Base-by-base conservation (phyloP, 2,888 invertebrate genomes). In the Aleiodes testaceus region DNA sequence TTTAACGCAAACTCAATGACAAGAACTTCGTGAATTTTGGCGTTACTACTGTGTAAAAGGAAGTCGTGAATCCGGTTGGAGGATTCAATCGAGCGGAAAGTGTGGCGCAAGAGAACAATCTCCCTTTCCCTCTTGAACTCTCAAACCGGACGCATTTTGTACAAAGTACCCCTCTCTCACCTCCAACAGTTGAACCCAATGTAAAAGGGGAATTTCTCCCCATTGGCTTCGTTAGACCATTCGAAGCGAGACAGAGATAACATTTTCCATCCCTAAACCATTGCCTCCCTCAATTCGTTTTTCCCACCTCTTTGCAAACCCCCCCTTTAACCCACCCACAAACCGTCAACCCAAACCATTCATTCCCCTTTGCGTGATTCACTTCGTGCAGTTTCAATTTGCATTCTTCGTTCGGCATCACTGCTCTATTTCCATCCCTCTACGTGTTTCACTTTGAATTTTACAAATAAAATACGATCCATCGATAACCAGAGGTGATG, bases 1-100 rank as follows among this genome's bases (percentile, higher is more conserved):
- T 26, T 3, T 26, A 26, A 26, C 26, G 3, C 11, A 7, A 9
- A 6, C 7, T 9, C 26, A 26, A 26, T 5, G 5, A 5, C 26
- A 26, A 26, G 26, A 26, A 26, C 59, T 16, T 4, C 36, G 36
- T 9, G 16, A 59, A 59, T 42, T 59, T 30, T 36, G 16, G 42
- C 16, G 36, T 55, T 14, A 59, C 36, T 42, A 42, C 59, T 42
- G 42, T 36, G 59, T 59, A 66, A 55, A 70, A 70, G 64, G 55
- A 70, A 49, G 65, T 55, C 64, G 53, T 45, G 47, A 59, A 65
- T 65, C 65, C 47, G 65, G 36, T 70, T 70, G 53, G 53, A 70
- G 44, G 22, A 70, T 70, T 70, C 70, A 65, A 70, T 70, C 65
- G 65, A 53, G 70, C 22, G 45, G 50, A 70, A 65, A 55, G 59